Evolutionary conservation across 2,888 invertebrate species (phyloP).

Genomic region (Maniola hyperantus): DNA sequence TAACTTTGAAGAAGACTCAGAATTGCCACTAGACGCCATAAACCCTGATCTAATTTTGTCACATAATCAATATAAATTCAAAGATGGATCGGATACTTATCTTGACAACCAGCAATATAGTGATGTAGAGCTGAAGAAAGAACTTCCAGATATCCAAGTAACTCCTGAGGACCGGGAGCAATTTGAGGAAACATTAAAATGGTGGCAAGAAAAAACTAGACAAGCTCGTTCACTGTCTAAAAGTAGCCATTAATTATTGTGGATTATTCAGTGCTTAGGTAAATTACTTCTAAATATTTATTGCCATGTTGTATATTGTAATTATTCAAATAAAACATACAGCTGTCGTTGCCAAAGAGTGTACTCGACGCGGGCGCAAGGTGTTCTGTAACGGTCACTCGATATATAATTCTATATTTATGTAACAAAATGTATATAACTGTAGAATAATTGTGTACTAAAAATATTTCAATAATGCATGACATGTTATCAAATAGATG

Average conservation of each 20-base stretch:
- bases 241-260: slow-evolving; percentile 41
- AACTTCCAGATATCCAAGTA: slow-evolving; percentile 75
- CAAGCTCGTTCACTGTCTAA: slow-evolving; percentile 58
- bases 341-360: slow-evolving; percentile 78
- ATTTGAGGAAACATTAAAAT: slow-evolving; percentile 77
- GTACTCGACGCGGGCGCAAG: slow-evolving; percentile 69
- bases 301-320: slow-evolving; percentile 50
- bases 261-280: slow-evolving; percentile 34
- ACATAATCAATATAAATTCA: slow-evolving; percentile 63
- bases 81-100: slow-evolving; percentile 65
- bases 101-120: slow-evolving; percentile 70
- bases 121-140: slow-evolving; percentile 75
- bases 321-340: slow-evolving; percentile 59
- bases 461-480: not conserved
- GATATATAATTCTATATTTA: slow-evolving; percentile 24
- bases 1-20: slow-evolving; percentile 53
- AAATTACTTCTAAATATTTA: slow-evolving; percentile 49
- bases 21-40: slow-evolving; percentile 58
- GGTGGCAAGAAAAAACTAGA: slow-evolving; percentile 80
- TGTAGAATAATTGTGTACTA: slow-evolving; percentile 13
- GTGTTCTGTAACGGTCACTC: slow-evolving; percentile 73
- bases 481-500: not conserved
- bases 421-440: not conserved
- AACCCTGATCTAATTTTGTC: slow-evolving; percentile 63
- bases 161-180: slow-evolving; percentile 75